Evolutionary conservation across 2,888 invertebrate genomes (phyloP), one percentile per base, ranked within the genome.

Genomic region (Ennomos quercinarius): DNA sequence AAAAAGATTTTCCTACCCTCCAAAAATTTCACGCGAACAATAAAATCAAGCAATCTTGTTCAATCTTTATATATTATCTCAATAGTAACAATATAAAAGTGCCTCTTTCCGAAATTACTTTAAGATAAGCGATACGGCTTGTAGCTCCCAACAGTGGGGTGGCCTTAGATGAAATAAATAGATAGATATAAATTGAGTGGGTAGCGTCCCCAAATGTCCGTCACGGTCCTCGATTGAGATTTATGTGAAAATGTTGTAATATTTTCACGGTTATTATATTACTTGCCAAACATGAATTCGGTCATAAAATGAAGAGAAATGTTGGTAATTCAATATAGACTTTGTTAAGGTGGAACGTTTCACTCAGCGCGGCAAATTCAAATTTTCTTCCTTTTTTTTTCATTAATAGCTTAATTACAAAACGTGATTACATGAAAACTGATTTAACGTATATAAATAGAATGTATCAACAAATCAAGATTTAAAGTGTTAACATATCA

Each of bases 61-160:
- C 40, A 5, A 47, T 53, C 40, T 51, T 52, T 61, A 51, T 61
- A 53, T 61, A 3, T 50, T 48, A 64, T 55, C 54, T 50, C 10
- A 41, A 50, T 10, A 34, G 46, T 37, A 50, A 41, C 45, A 46
- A 57, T 57, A 50, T 54, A 71, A 76, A 71, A 72, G 58, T 71
- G 73, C 72, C 68, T 71, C 65, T 72, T 66, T 66, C 53, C 50
- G 60, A 72, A 74, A 77, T 77, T 74, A 76, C 72, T 56, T 64
- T 52, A 52, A 79, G 80, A 84, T 85, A 85, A 82, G 75, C 73
- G 72, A 71, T 73, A 64, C 66, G 84, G 82, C 83, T 27, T 84
- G 78, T 79, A 75, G 82, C 85, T 87, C 84, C 78, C 81, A 80
- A 84, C 82, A 78, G 68, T 65, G 75, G 88, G 89, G 87, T 82